phyloP scores from a whole-genome alignment of 2,888 invertebrate genomes.

The Eucera pruinosa region DNA sequence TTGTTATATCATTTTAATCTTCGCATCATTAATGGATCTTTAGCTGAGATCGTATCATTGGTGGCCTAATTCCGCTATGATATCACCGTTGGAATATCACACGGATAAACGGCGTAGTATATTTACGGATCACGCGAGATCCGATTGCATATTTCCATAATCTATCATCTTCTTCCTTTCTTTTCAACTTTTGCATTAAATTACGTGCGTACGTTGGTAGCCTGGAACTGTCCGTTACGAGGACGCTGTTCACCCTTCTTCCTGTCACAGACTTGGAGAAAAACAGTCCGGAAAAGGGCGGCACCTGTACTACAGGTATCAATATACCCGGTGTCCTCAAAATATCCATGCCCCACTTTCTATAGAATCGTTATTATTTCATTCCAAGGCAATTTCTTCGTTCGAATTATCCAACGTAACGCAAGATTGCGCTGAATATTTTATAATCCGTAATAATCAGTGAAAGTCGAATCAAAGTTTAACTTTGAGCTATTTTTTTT shows the following conservation, averaged over 20 bases:
- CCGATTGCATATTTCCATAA: slow-evolving; percentile 37
- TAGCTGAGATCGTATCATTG: background rate
- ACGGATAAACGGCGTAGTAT: slow-evolving; percentile 1
- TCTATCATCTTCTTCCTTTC: slow-evolving; percentile 33
- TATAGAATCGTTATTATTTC: background rate
- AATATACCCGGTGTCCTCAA: slow-evolving; percentile 65
- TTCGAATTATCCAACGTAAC: too few relatives aligned
- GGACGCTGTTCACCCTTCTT: slow-evolving; percentile 64
- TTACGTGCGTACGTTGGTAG: slow-evolving; percentile 29
- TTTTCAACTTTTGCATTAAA: slow-evolving; percentile 62
- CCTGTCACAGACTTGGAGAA: slow-evolving; percentile 65
- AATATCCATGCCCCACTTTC: background rate
- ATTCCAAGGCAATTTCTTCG: background rate
- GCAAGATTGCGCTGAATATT: too few relatives aligned
- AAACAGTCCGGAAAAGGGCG: slow-evolving; percentile 77
- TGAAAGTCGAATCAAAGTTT: too few relatives aligned
- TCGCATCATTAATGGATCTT: slow-evolving; percentile 1
- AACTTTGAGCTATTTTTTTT: too few relatives aligned
- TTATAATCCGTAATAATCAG: too few relatives aligned
- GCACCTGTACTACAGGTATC: slow-evolving; percentile 74
- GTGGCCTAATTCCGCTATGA: slow-evolving; percentile 6
- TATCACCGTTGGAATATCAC: background rate
- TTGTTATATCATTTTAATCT: background rate
- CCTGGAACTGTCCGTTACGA: slow-evolving; percentile 67
- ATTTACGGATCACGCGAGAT: slow-evolving; percentile 19